phyloP scores from a whole-genome alignment of 2,113 vertebrate species.

The Triplophysa dalaica region DNA sequence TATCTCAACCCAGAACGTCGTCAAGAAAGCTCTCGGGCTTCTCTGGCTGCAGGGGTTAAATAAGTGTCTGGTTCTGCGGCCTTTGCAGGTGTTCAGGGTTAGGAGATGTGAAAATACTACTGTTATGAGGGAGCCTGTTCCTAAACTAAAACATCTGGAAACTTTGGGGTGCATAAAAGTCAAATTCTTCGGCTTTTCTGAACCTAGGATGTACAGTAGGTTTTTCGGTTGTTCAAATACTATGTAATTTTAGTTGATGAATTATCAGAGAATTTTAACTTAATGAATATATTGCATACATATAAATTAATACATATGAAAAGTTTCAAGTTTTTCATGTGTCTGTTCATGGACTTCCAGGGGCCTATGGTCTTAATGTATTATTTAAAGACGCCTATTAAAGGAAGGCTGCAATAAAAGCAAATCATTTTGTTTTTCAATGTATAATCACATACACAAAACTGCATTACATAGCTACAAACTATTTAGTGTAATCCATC shows the following conservation, averaged over 20 bases:
- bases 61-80: background rate
- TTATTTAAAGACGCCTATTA: background rate
- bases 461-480: background rate
- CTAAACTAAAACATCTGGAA: conserved; percentile 64
- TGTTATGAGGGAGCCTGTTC: background rate
- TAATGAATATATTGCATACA: too few relatives aligned
- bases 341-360: too few relatives aligned
- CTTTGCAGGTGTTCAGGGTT: conserved; percentile 1
- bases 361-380: too few relatives aligned
- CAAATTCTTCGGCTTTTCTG: background rate
- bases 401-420: background rate
- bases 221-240: background rate
- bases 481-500: background rate
- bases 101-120: conserved; percentile 2
- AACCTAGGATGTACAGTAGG: too few relatives aligned
- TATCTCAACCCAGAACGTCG: background rate
- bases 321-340: too few relatives aligned
- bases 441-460: background rate
- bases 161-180: conserved; percentile 44
- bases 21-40: background rate
- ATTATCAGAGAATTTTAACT: background rate
- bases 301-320: too few relatives aligned
- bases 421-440: background rate
- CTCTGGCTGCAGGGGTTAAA: background rate
- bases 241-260: background rate